Evolutionary conservation across 2,888 invertebrate species (phyloP).

Genomic region (Steinernema carpocapsae): DNA sequence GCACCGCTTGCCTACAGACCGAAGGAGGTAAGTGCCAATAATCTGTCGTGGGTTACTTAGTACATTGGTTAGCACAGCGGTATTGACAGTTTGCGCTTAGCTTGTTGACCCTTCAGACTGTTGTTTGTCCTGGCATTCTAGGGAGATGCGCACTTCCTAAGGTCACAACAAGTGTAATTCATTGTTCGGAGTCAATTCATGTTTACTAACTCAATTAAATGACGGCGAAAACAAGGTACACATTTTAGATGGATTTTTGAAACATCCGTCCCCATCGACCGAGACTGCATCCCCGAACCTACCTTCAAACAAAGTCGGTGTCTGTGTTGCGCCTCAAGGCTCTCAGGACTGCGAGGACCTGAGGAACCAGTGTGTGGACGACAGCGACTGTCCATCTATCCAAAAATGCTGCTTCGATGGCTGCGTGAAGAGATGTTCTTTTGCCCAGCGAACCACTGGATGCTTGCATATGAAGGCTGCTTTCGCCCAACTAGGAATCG

Average conservation of each 20-base stretch:
- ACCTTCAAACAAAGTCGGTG: conserved; percentile 4
- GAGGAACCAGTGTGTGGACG: conserved; percentile 47
- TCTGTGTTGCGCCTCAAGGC: conserved; percentile 2
- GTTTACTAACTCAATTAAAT: too few relatives aligned
- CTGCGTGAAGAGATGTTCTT: conserved; percentile 55
- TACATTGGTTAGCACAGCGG: conserved; percentile 7
- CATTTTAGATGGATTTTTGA: neutral
- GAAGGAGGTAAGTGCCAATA: conserved; percentile 27
- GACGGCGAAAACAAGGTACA: too few relatives aligned
- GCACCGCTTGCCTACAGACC: conserved; percentile 36
- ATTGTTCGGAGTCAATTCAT: too few relatives aligned
- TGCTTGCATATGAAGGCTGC: conserved; percentile 60
- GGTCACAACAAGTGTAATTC: neutral
- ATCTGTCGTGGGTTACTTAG: neutral
- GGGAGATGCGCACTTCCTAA: neutral
- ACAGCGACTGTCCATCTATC: conserved; percentile 56
- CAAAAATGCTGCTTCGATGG: conserved; percentile 66
- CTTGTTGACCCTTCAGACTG: conserved; percentile 24
- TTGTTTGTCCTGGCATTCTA: conserved; percentile 6
- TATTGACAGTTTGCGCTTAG: conserved; percentile 29
- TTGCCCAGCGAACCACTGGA: conserved; percentile 49
- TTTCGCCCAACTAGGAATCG: conserved; percentile 52
- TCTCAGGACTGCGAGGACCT: neutral
- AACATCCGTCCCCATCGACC: neutral
- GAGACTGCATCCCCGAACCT: conserved; percentile 12